Conservation (phyloP, 2,888 invertebrate species). For the Drosophila pegasa region DNA sequence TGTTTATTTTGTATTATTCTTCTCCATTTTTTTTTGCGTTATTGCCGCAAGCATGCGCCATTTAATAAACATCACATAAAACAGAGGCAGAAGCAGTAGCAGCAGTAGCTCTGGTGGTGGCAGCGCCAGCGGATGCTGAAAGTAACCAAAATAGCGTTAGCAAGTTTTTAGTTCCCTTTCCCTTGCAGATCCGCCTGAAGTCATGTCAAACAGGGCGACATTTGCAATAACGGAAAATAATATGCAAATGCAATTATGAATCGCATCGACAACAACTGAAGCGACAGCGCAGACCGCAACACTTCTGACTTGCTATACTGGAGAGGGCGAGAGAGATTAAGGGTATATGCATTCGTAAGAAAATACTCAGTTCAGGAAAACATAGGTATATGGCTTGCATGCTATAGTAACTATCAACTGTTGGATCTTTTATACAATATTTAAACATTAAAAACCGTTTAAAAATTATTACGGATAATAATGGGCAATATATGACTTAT, state of each 20-base stretch:
- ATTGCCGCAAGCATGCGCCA: conserved; percentile 65
- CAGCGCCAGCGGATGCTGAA: conserved; percentile 19
- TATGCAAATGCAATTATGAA: conserved; percentile 79
- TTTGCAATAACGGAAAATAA: conserved; percentile 79
- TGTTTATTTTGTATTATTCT: conserved; percentile 23
- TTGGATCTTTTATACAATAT: too few species aligned
- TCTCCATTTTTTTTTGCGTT: conserved; percentile 4
- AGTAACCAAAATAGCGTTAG: conserved; percentile 25
- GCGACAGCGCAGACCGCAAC: conserved; percentile 44
- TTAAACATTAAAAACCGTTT: too few species aligned
- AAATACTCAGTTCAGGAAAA: too few species aligned
- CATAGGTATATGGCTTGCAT: too few species aligned
- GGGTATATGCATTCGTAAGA: background rate
- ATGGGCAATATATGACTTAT: too few species aligned
- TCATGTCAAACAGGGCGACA: conserved; percentile 72
- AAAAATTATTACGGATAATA: too few species aligned
- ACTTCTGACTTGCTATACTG: conserved; percentile 5
- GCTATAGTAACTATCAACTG: too few species aligned
- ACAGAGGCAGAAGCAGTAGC: conserved; percentile 40
- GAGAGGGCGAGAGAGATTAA: background rate
- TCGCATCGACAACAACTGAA: conserved; percentile 25
- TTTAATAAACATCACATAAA: conserved; percentile 68
- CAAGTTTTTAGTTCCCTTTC: conserved; percentile 20
- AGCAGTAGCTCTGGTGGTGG: conserved; percentile 12
- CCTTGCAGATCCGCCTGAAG: conserved; percentile 37